Evolutionary conservation across 1,140 invertebrate genomes (phyloP), one percentile per base, ranked within the genome.

Genomic region (Diorhabda carinulata): DNA sequence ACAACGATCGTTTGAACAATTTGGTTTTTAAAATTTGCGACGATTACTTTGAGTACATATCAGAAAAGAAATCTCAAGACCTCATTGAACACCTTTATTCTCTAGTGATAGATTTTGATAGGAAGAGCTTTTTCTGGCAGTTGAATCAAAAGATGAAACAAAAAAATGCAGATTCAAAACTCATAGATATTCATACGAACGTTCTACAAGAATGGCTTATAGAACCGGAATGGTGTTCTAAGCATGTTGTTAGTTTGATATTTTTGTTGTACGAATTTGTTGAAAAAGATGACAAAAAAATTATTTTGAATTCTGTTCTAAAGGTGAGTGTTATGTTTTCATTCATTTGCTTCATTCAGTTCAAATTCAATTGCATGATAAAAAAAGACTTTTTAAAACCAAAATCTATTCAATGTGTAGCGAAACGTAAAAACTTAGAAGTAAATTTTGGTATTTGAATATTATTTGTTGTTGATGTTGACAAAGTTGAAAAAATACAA

Each of bases 201-300:
- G 81, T 79, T 60, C 79, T 88, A 59, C 81, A 79, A 9, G 74
- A 75, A 0, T 84, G 87, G 80, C 76, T 89, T 43, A 74, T 75
- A 3, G 76, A 78, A 56, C 78, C 79, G 43, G 76, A 79, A 6
- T 79, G 84, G 9, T 75, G 81, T 58, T 80, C 77, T 5, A 83
- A 86, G 57, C 72, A 78, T 65, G 72, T 87, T 3, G 78, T 90
- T 5, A 83, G 87, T 73, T 82, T 91, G 10, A 83, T 87, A 67
- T 89, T 90, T 74, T 82, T 82, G 66, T 76, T 90, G 43, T 78
- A 88, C 9, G 83, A 80, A 52, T 83, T 86, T 71, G 75, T 86
- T 62, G 73, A 81, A 59, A 74, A 81, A 40, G 70, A 76, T 2
- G 81, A 86, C 45, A 85, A 86, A 70, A 74, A 83, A 61, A 73